A percentile compares a stretch with the other conserved stretches of the same genome.
Evolutionary conservation across 2,113 vertebrate genomes (phyloP).

Genomic region (Balaenoptera acutorostrata): DNA sequence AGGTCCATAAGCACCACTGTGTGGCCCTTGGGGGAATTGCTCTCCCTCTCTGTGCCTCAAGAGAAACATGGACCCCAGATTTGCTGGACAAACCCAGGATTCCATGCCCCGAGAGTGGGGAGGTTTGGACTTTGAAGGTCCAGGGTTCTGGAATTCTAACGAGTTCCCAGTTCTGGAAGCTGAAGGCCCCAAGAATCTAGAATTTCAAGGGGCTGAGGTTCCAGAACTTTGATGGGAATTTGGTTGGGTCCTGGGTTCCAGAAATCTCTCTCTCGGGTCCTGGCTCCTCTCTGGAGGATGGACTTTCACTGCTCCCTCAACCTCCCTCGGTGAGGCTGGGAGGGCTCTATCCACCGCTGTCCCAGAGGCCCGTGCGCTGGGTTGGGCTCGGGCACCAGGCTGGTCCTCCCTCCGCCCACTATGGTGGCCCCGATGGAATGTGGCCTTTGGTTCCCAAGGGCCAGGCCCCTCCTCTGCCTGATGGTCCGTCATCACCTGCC

Average conservation of each 20-base stretch:
- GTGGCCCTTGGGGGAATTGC: accelerated
- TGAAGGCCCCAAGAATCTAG: neutral
- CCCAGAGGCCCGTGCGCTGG: neutral
- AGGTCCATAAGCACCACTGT: neutral
- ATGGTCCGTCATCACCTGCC: neutral
- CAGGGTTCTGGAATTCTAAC: neutral
- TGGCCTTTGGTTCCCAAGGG: accelerated
- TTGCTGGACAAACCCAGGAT: neutral
- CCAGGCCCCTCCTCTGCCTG: neutral
- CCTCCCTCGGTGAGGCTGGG: neutral
- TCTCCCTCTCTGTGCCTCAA: neutral
- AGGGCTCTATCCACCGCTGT: neutral
- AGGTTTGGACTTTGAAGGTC: neutral
- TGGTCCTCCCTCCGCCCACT: accelerated
- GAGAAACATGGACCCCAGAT: neutral
- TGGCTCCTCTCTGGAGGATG: neutral
- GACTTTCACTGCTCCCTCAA: no score
- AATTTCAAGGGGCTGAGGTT: neutral
- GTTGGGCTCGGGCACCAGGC: neutral
- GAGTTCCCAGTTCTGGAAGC: neutral
- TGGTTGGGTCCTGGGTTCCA: neutral
- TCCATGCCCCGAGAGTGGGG: accelerated
- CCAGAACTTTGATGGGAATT: neutral
- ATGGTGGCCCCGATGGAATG: neutral
- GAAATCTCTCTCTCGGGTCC: neutral